phyloP scores from a whole-genome alignment of 2,113 vertebrate species.

The Camelus bactrianus region DNA sequence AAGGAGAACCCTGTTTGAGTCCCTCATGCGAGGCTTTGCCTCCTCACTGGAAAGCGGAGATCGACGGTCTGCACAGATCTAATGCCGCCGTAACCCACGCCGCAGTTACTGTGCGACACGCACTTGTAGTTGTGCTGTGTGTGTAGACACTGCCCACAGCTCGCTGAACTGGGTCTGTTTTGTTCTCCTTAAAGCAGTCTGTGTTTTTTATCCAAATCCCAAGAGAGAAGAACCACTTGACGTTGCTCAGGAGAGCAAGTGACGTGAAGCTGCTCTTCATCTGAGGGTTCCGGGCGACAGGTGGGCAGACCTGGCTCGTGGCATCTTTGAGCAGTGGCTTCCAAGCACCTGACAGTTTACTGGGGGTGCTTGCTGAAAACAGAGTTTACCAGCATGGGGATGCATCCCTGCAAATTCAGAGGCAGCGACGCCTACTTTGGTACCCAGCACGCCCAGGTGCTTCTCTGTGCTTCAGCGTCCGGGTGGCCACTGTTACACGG shows the following conservation, averaged over 20 bases:
- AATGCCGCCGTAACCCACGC: rapidly evolving
- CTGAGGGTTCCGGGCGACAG: not conserved
- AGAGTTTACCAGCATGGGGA: not conserved
- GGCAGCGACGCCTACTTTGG: not conserved
- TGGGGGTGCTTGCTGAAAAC: not conserved
- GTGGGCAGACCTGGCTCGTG: not conserved
- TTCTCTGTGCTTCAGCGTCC: not conserved
- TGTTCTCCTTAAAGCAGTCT: not conserved
- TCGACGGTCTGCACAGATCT: rapidly evolving
- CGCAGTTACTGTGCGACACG: rapidly evolving
- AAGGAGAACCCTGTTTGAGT: not conserved
- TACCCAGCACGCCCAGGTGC: rapidly evolving
- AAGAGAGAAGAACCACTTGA: not conserved
- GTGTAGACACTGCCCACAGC: not conserved
- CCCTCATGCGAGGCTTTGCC: not conserved
- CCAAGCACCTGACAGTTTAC: not conserved
- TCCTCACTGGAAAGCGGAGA: rapidly evolving
- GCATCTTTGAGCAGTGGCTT: not conserved
- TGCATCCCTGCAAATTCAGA: not conserved
- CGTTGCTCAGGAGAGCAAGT: not conserved
- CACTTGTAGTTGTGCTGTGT: rapidly evolving
- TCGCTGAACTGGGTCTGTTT: not conserved
- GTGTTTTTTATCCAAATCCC: not conserved
- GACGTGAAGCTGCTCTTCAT: not conserved
- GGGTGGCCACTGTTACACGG: rapidly evolving